Evolutionary conservation across 2,797 vertebrate genomes (phyloP).

Genomic region (Myripristis murdjan): DNA sequence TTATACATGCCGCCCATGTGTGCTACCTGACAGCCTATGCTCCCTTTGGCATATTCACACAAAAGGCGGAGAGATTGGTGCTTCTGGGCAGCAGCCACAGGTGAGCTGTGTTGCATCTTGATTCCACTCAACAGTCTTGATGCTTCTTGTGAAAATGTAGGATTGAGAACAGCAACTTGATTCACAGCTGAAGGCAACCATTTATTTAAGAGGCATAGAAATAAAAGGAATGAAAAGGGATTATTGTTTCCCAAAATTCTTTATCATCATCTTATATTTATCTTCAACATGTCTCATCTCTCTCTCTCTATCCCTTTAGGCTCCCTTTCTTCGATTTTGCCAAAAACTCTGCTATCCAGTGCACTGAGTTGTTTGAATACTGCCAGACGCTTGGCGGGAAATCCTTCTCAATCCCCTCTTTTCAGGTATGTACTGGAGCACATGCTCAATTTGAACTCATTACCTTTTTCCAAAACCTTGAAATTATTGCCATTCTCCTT

Average conservation of each 20-base stretch:
- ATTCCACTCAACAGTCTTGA: background rate
- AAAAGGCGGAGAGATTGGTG: conserved; percentile 86
- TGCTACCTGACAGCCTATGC: conserved; percentile 90
- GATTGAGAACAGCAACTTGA: background rate
- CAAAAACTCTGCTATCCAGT: conserved; percentile 87
- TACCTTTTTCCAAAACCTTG: background rate
- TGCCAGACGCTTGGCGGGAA: conserved; percentile 87
- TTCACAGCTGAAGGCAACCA: background rate
- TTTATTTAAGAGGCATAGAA: background rate
- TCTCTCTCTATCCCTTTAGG: conserved; percentile 72
- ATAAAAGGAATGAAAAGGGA: background rate
- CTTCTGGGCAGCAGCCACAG: conserved; percentile 91
- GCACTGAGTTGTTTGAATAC: conserved; percentile 92
- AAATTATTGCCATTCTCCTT: background rate
- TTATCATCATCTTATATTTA: background rate
- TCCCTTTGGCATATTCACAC: conserved; percentile 86
- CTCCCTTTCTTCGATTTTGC: conserved; percentile 87
- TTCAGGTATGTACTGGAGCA: conserved; percentile 89
- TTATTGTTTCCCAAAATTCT: background rate
- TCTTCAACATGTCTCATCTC: background rate
- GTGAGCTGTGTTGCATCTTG: conserved; percentile 71
- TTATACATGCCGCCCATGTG: conserved; percentile 91
- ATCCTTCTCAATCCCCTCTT: conserved; percentile 84
- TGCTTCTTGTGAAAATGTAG: background rate
- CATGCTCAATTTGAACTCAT: background rate